Base-by-base conservation (phyloP, 2,888 invertebrate genomes). In the Harpagoxenus sublaevis region DNA sequence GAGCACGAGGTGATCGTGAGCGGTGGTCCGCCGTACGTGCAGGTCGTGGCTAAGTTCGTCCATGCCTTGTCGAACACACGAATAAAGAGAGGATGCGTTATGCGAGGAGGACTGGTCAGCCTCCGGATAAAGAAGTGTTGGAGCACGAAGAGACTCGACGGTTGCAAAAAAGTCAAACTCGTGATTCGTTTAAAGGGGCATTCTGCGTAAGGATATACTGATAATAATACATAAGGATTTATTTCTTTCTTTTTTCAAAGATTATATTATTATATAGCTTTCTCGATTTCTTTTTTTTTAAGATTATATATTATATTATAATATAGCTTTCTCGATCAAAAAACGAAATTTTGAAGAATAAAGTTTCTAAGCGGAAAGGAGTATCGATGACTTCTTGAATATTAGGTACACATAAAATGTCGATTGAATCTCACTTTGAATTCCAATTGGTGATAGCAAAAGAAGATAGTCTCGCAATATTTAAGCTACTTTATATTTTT, bases 1-100 rank as follows among this genome's bases (percentile, higher is more conserved):
- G 93, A 93, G 73, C 93, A 93, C 86, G 92, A 93, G 70, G 91
- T 94, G 28, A 89, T 90, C 28, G 88, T 94, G 28, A 90, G 88
- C 35, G 92, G 90, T 45, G 89, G 90, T 1, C 86, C 88, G 1
- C 84, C 90, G 39, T 90, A 86, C 45, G 87, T 94, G 53, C 93
- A 93, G 87, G 77, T 94, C 9, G 89, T 92, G 39, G 94, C 92
- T 18, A 91, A 89, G 84, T 93, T 93, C 79, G 86, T 93, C 45
- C 92, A 94, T 74, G 87, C 90, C n/a, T 78, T 93, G 55, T 89
- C 86, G 63, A 88, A 88, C 45, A 75, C 78, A 35, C 83, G 87
- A 31, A 55, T 75, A 28, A 88, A 91, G 73, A 84, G 87, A 42
- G 70, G 89, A 51, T 85, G 81, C 62, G 70, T 90, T 48, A 85